Percentiles rank a stretch among this genome's conserved stretches.
phyloP scores from a whole-genome alignment of 2,113 vertebrate genomes.

The Lepus americanus region DNA sequence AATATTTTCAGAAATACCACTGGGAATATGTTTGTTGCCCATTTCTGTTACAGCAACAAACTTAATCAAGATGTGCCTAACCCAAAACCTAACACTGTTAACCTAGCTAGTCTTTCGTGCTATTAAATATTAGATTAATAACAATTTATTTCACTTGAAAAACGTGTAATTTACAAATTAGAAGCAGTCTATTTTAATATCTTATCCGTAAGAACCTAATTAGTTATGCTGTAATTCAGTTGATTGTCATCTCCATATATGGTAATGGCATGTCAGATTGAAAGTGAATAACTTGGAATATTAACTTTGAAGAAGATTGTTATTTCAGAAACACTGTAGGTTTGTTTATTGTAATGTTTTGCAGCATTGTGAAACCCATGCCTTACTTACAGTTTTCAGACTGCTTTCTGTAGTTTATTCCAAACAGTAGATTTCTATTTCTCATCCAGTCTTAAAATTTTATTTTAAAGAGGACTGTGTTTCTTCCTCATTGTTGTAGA shows the following conservation, averaged over 20 bases:
- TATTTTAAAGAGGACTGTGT: neutral
- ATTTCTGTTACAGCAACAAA: conserved; percentile 7
- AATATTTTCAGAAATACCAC: neutral
- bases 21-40: neutral
- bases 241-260: neutral
- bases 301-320: conserved; percentile 10
- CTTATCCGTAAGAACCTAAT: neutral
- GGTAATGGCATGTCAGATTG: neutral
- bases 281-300: neutral
- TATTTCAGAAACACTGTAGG: neutral
- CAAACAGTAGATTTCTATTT: neutral
- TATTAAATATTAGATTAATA: neutral
- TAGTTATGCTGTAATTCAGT: neutral
- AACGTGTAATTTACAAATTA: conserved; percentile 22
- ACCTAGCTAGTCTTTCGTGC: neutral
- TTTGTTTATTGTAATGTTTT: conserved; percentile 25
- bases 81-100: neutral
- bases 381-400: neutral
- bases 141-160: neutral
- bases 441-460: neutral
- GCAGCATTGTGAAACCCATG: neutral
- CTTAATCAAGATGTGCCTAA: neutral
- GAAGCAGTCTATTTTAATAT: neutral
- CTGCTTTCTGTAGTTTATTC: conserved; percentile 16
- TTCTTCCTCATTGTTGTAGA: neutral